Conservation (phyloP, 1,140 invertebrate genomes). For the Archegozetes longisetosus region DNA sequence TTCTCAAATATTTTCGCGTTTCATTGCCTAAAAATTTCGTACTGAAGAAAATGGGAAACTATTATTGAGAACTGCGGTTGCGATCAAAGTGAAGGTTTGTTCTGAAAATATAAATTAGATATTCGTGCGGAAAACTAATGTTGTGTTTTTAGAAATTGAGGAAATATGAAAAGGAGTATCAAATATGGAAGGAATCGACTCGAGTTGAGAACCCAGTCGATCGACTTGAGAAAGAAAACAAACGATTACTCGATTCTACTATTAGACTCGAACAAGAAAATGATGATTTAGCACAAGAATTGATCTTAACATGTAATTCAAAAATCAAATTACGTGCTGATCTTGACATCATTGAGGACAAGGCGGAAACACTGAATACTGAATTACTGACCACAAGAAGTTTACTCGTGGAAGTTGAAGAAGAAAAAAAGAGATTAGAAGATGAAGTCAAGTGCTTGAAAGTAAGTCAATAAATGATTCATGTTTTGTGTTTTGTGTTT, state of each 20-base stretch:
- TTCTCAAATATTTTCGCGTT: constrained; percentile 79
- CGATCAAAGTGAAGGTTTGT: constrained; percentile 50
- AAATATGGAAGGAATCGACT: constrained; percentile 47
- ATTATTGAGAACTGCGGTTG: constrained; percentile 74
- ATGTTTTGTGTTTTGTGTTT: not conserved
- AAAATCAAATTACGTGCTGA: constrained; percentile 39
- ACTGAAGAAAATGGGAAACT: constrained; percentile 71
- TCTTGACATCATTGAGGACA: constrained; percentile 48
- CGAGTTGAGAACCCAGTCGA: constrained; percentile 34
- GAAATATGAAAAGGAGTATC: constrained; percentile 90
- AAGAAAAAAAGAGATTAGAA: constrained; percentile 62
- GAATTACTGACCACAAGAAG: constrained; percentile 58
- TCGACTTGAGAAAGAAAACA: constrained; percentile 40
- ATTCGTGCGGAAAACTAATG: not conserved
- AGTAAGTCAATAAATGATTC: not conserved
- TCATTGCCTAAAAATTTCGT: constrained; percentile 85
- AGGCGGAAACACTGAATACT: constrained; percentile 54
- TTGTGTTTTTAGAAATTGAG: constrained; percentile 82
- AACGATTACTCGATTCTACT: constrained; percentile 33
- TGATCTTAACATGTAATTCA: constrained; percentile 32
- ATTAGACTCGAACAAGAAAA: constrained; percentile 46
- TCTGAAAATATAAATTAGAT: not conserved
- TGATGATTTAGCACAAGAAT: constrained; percentile 44
- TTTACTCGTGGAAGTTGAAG: constrained; percentile 53
- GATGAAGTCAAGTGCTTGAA: constrained; percentile 47